Base-by-base conservation (phyloP, 1,140 invertebrate genomes). In the Lepidurus packardi region DNA sequence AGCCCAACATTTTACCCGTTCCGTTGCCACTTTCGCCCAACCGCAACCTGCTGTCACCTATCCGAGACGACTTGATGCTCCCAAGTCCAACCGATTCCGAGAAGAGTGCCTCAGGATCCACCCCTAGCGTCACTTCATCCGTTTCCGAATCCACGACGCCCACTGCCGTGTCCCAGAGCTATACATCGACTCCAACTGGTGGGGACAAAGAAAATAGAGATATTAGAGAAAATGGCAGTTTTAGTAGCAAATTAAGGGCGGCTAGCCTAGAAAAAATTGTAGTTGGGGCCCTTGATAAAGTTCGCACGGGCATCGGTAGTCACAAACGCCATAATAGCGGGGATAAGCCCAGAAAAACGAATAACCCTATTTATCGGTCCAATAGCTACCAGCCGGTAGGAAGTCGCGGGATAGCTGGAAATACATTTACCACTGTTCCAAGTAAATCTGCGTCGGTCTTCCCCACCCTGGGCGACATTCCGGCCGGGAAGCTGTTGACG, bases 131-230 rank as follows among this genome's bases (percentile, higher is more conserved):
- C 16, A 65, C 8, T 21, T 65, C 53, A 13, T 65, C 53, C 13
- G 53, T 65, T 9, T 65, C 53, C 10, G 53, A 65, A 65, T 5
- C 13, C 53, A 65, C 53, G 1, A 65, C 53, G 34, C 75, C 75
- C 7, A 47, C 47, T 13, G 75, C 43, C 24, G 47, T n/a, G 13
- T 65, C 75, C 16, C 75, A 78, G 13, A 74, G 73, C 43, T 13
- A 21, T 16, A 78, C 78, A 3, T 13, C 21, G 3, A 25, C 74
- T 41, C 74, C 65, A 7, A 24, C 16, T 10, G 75, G 73, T 10
- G 21, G 13, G 7, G 73, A 81, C 75, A 81, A 82, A 41, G 80
- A 80, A 79, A 80, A 80, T 41, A 65, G 21, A 41, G 80, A 80
- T 78, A 80, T 79, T 41, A 65, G 21, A 21, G 53, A 65, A 21